Conservation (phyloP, 2,888 invertebrate species). For the Cryptus armator region DNA sequence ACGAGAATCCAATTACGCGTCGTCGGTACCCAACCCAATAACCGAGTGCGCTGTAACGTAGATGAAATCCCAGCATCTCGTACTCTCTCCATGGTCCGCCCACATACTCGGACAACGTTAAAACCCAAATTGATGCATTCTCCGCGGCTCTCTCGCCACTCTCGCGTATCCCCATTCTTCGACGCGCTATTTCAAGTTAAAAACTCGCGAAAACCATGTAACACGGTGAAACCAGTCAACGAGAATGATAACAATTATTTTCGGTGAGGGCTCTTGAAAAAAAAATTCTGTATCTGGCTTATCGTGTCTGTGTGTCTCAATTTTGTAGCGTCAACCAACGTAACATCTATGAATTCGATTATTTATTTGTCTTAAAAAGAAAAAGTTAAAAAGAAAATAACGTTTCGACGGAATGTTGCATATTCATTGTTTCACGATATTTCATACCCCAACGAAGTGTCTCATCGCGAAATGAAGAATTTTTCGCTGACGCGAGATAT, state of each 20-base stretch:
- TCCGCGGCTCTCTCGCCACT: not conserved
- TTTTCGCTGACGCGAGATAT: slow-evolving; percentile 48
- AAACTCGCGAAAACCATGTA: slow-evolving; percentile 20
- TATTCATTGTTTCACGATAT: slow-evolving; percentile 35
- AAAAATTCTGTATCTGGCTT: not conserved
- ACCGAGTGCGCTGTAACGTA: slow-evolving; percentile 19
- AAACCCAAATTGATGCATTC: slow-evolving; percentile 1
- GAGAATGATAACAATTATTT: not conserved
- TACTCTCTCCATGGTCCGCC: not conserved
- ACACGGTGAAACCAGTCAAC: slow-evolving; percentile 19
- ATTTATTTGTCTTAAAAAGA: slow-evolving; percentile 12
- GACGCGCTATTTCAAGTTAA: slow-evolving; percentile 32
- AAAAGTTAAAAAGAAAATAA: too few relatives aligned
- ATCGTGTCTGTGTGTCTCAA: not conserved
- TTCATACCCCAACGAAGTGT: not conserved
- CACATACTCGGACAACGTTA: not conserved
- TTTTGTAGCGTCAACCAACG: not conserved
- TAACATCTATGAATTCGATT: not conserved
- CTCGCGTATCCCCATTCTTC: not conserved
- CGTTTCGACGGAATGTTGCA: not conserved
- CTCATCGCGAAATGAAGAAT: not conserved
- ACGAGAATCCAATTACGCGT: slow-evolving; percentile 49
- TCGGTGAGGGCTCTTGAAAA: not conserved
- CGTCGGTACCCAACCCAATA: slow-evolving; percentile 33
- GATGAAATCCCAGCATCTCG: slow-evolving; percentile 30